Percentiles rank a stretch among this genome's conserved stretches.
Evolutionary conservation across 2,888 invertebrate genomes (phyloP).

Genomic region (Hyposoter dolosus): DNA sequence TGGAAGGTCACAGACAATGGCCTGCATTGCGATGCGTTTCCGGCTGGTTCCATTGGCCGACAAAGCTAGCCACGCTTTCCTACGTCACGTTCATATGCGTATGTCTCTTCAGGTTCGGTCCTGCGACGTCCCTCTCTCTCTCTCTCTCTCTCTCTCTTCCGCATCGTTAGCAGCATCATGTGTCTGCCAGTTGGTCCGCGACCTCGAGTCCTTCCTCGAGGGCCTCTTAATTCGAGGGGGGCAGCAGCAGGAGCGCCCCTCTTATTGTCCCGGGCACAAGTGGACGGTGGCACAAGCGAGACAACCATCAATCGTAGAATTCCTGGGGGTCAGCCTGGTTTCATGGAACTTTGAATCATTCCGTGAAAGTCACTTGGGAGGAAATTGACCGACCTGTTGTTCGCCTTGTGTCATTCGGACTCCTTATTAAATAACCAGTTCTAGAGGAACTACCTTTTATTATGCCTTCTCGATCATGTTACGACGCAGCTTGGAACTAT

Average conservation of each 20-base stretch:
- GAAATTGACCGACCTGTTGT: background rate
- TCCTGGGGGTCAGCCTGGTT: conserved; percentile 17
- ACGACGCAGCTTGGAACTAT: background rate
- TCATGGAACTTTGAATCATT: conserved; percentile 23
- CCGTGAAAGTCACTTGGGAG: conserved; percentile 8
- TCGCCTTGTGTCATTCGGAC: conserved; percentile 27
- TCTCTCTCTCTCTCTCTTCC: conserved; percentile 23
- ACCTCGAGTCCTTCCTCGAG: conserved; percentile 36
- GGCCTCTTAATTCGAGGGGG: conserved; percentile 8
- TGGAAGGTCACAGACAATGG: conserved; percentile 73
- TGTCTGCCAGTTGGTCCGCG: conserved; percentile 24
- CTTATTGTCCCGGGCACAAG: conserved; percentile 2
- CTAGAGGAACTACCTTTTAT: background rate
- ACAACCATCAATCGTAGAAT: conserved; percentile 16
- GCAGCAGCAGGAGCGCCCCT: background rate
- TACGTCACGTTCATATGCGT: conserved; percentile 13
- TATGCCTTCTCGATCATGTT: conserved; percentile 9
- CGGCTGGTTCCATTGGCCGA: conserved; percentile 80
- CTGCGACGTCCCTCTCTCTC: conserved; percentile 9
- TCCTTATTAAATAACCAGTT: conserved; percentile 6
- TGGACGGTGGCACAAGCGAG: conserved; percentile 6
- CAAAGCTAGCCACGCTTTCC: conserved; percentile 71
- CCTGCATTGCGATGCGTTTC: conserved; percentile 82
- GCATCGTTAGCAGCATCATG: background rate
- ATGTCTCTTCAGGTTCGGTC: background rate